Conservation (phyloP, 2,888 invertebrate genomes). For the Cryptosula pallasiana region DNA sequence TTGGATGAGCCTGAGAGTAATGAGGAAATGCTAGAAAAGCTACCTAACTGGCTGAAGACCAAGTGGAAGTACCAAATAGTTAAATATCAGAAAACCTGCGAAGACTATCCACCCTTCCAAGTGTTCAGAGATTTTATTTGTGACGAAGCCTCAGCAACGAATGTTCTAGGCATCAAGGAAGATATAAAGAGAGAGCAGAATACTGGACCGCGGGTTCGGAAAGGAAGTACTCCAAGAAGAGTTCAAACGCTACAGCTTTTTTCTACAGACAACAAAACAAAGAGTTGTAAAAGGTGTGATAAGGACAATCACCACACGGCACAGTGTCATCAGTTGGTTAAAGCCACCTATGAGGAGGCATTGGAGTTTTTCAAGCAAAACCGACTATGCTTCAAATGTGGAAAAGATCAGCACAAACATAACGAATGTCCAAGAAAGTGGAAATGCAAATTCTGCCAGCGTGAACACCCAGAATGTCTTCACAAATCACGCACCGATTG, state of each 20-base stretch:
- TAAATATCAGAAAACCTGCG: background rate
- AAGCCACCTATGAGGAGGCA: too few species aligned
- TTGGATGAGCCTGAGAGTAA: slow-evolving; percentile 10
- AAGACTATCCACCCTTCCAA: background rate
- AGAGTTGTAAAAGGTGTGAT: background rate
- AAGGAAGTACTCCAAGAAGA: background rate
- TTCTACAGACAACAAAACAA: background rate
- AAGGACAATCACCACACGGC: background rate
- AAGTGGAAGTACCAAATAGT: slow-evolving; percentile 10
- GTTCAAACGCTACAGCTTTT: background rate
- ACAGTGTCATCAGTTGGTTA: background rate
- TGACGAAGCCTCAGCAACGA: background rate
- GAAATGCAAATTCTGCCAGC: background rate
- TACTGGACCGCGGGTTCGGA: background rate
- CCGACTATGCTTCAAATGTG: background rate
- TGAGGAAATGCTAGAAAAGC: too few species aligned
- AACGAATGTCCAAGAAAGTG: background rate
- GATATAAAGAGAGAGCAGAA: background rate
- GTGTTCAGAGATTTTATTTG: background rate
- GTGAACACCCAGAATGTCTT: background rate
- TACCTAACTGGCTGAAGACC: too few species aligned
- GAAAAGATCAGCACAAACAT: background rate
- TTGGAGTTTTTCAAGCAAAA: background rate
- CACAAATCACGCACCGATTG: background rate
- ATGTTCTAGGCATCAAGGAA: background rate